phyloP scores from a whole-genome alignment of 1,140 invertebrate species.

The Halyomorpha halys region DNA sequence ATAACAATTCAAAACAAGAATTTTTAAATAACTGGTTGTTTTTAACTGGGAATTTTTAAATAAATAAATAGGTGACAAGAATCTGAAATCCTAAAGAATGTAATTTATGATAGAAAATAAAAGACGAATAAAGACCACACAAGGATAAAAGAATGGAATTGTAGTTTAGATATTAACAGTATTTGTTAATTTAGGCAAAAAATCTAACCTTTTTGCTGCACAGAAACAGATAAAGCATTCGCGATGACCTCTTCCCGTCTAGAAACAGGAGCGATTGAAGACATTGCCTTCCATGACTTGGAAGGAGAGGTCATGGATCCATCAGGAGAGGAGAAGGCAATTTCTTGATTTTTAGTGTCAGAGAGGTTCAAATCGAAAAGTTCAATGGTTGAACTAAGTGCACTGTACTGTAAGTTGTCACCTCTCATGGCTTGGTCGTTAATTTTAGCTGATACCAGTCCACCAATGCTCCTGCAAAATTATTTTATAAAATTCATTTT shows the following conservation, averaged over 20 bases:
- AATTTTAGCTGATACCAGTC: background rate
- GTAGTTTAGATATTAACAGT: no score
- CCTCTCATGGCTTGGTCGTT: background rate
- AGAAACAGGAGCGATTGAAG: background rate
- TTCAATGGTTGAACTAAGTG: background rate
- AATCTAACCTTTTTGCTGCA: background rate
- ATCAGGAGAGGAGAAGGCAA: slow-evolving; percentile 2
- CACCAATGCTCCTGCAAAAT: background rate
- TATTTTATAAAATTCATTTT: background rate
- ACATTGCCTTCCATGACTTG: slow-evolving; percentile 8
- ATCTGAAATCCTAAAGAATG: background rate
- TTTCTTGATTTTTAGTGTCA: background rate
- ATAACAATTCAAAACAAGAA: no score
- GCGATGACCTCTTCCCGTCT: background rate
- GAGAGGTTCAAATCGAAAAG: background rate
- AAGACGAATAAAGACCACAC: background rate
- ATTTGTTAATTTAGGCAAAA: no score
- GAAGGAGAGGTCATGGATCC: slow-evolving; percentile 6
- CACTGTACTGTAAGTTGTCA: background rate
- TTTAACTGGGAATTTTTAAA: no score
- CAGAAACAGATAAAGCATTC: background rate
- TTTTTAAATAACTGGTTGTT: no score
- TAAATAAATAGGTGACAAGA: no score
- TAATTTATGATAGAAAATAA: background rate
- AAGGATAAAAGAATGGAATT: background rate